phyloP scores from a whole-genome alignment of 2,113 vertebrate species.

The Gymnobelideus leadbeateri region DNA sequence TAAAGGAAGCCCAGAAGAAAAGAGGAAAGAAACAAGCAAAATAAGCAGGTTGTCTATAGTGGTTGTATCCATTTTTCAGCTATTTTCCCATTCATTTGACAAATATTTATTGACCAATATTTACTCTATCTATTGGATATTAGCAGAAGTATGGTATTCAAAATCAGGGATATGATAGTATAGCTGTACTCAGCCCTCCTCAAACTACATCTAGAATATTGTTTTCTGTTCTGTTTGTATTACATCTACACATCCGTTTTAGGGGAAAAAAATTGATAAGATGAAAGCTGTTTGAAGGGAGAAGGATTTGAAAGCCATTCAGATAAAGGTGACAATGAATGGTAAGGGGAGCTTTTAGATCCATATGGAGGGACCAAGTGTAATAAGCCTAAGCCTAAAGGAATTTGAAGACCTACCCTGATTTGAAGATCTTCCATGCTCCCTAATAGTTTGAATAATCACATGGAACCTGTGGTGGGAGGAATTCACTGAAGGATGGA shows the following conservation, averaged over 20 bases:
- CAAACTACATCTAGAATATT: not conserved
- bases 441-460: too few species aligned
- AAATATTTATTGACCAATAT: constrained; percentile 21
- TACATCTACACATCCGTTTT: not conserved
- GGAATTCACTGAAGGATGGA: too few species aligned
- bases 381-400: too few species aligned
- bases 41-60: not conserved
- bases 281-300: not conserved
- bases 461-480: too few species aligned
- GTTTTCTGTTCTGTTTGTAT: not conserved
- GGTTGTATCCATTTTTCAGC: not conserved
- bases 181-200: not conserved
- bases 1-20: not conserved
- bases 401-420: too few species aligned
- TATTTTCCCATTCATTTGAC: not conserved
- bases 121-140: not conserved
- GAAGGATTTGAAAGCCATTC: not conserved
- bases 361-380: not conserved
- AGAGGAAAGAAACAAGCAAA: not conserved
- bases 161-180: not conserved
- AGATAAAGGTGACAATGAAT: not conserved
- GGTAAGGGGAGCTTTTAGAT: not conserved
- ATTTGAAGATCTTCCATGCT: too few species aligned
- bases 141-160: not conserved
- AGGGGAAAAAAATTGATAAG: not conserved